Evolutionary conservation across 2,113 vertebrate species (phyloP), one percentile per base, ranked within the genome.

Genomic region (Turnix velox): DNA sequence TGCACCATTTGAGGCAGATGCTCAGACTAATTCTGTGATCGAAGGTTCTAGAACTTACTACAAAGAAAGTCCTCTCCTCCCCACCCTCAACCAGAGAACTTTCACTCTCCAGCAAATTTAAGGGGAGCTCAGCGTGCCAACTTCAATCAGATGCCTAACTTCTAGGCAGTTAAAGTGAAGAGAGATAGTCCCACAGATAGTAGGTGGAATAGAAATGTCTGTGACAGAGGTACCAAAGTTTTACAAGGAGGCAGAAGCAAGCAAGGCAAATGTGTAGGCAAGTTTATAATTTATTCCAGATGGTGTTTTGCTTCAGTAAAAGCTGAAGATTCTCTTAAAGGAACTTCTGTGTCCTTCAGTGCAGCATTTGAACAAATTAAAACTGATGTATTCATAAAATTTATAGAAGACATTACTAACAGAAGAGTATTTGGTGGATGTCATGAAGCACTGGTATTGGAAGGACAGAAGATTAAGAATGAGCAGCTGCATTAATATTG

Each of bases 301-400:
- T 95, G 95, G 94, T 87, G 84, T 93, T 96, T 96, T 92, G 74
- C 80, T 72, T 89, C 42, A n/a, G 52, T 82, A 81, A 94, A 92
- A 88, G 66, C 48, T 84, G 40, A 40, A 92, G 58, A 91, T 72
- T 94, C 80, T 93, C 81, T 79, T 88, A 92, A 95, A 96, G 65
- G 45, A 74, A 73, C 88, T 94, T 92, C 45, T 91, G 91, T 84
- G 66, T 24, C 91, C 65, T 23, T 66, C 61, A 65, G 2, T 0
- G 3, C 48, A 72, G 7, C 54, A 48, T 78, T 55, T 88, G 69
- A 87, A 75, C 31, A 78, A 67, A 68, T 90, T 84, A 48, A 10
- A 54, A 75, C 20, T 45, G 40, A 62, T 79, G 10, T 72, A 75
- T 87, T 71, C 25, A 59, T 61, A 68, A 68, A 89, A 92, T 61